phyloP scores from a whole-genome alignment of 2,113 vertebrate species.

The Phalacrocorax pelagicus region DNA sequence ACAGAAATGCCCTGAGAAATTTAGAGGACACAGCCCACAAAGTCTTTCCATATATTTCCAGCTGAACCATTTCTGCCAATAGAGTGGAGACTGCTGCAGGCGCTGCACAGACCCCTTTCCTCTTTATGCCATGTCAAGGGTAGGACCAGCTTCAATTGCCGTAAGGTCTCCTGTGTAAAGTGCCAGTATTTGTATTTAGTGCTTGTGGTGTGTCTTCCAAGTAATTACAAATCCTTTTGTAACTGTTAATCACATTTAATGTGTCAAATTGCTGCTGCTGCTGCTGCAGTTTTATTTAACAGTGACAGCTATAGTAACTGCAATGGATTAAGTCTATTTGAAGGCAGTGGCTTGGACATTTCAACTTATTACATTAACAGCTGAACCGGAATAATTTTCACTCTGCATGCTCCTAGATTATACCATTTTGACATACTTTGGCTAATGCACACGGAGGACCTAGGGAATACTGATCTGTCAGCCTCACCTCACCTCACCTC shows the following conservation, averaged over 20 bases:
- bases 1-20: not conserved
- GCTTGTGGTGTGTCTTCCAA: not conserved
- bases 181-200: not conserved
- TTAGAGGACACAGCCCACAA: not conserved
- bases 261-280: not conserved
- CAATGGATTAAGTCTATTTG: not conserved
- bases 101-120: not conserved
- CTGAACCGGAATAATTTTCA: not conserved
- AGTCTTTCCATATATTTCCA: not conserved
- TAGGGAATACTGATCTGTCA: too few relatives aligned
- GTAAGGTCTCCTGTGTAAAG: not conserved
- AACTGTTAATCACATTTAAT: not conserved
- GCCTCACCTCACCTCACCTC: too few relatives aligned
- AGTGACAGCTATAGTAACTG: not conserved
- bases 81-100: not conserved
- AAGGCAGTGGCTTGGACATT: not conserved
- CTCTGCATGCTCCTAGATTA: not conserved
- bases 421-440: not conserved
- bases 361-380: not conserved
- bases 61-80: fast-evolving
- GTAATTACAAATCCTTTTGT: not conserved
- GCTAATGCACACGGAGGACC: too few relatives aligned
- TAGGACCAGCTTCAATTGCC: not conserved
- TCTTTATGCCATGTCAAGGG: not conserved
- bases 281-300: not conserved